Evolutionary conservation across 2,113 vertebrate species (phyloP).

Genomic region (Gymnogyps californianus): DNA sequence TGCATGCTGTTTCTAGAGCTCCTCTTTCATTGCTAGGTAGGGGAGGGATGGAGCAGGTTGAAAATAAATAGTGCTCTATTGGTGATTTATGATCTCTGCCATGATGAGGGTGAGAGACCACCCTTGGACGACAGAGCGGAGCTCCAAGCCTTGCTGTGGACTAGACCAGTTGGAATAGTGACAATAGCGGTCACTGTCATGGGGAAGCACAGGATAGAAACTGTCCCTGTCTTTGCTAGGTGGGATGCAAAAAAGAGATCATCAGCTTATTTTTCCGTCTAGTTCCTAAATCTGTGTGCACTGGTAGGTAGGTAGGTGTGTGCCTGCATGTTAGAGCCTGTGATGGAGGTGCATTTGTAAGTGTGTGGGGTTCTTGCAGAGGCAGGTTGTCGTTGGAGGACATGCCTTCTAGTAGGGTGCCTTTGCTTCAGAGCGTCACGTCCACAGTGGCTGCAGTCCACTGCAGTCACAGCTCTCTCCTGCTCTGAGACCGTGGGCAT

Average conservation of each 20-base stretch:
- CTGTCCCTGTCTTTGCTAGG: neutral
- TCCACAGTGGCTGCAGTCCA: neutral
- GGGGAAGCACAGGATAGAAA: neutral
- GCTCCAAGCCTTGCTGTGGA: neutral
- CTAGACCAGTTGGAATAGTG: neutral
- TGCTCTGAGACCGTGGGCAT: neutral
- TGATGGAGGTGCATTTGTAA: neutral
- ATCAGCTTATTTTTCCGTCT: neutral
- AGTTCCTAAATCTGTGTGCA: neutral
- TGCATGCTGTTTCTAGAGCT: neutral
- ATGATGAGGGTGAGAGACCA: neutral
- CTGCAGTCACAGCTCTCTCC: neutral
- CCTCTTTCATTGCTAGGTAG: neutral
- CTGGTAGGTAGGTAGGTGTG: neutral
- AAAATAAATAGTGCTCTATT: neutral
- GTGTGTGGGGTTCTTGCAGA: neutral
- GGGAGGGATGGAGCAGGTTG: neutral
- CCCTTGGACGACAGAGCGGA: neutral
- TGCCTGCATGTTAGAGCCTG: neutral
- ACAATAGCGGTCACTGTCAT: neutral
- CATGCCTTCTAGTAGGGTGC: rapidly evolving
- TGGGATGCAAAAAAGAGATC: neutral
- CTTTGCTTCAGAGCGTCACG: neutral
- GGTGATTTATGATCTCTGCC: neutral
- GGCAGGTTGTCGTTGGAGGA: neutral